Base-by-base conservation (phyloP, 2,888 invertebrate species). In the Eilema sororculum region DNA sequence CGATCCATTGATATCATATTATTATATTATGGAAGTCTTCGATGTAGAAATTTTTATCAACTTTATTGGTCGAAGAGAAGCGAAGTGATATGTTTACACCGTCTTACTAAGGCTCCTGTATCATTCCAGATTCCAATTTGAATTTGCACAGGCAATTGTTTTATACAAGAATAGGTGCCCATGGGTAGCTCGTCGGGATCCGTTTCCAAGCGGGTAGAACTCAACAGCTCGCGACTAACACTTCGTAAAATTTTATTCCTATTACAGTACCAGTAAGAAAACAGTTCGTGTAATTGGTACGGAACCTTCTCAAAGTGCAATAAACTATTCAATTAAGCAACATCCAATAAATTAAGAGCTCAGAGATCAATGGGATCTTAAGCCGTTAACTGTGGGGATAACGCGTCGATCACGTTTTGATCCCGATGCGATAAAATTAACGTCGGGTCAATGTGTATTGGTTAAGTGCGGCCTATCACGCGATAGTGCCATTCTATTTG, bases 331-430 rank as follows among this genome's bases (percentile, higher is more conserved):
- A 57, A 57, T 65, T 57, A 33, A 13, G 8, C 12, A 33, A 52
- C 65, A 33, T 37, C 25, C 58, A 33, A 66, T 66, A 59, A 66
- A 66, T 66, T 41, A 66, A 66, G n/a, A 20, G 33, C n/a, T 65
- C 65, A 65, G 22, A 37, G 57, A 65, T 57, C 24, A 20, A 57
- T 65, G 24, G 57, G 16, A 33, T 33, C 57, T 57, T 65, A 33
- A 57, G 22, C 12, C 22, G 37, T 28, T 33, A 57, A 65, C 65
- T 20, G 22, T 1, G 65, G 28, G 22, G 57, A 65, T 65, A 65
- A 57, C 10, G 57, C 57, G 57, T 37, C 22, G 58, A 68, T 68
- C 63, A 46, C 22, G n/a, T 25, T 28, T 22, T 16, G 22, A 22
- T 57, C 22, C 24, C 52, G 25, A 61, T 57, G 5, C 30, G 25